Conservation (phyloP, 2,113 vertebrate species). For the Pleuronectes platessa region DNA sequence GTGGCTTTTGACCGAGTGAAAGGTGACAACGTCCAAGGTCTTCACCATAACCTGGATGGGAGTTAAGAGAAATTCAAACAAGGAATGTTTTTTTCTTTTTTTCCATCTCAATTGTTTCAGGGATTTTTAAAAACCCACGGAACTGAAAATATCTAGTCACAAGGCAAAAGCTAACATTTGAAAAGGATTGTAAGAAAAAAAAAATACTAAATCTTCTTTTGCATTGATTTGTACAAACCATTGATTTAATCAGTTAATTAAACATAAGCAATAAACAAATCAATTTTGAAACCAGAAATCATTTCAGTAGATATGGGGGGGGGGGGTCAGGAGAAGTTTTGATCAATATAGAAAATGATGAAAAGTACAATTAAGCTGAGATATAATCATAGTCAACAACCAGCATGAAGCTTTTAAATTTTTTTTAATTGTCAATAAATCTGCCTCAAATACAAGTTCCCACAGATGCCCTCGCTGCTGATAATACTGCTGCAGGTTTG, state of each 20-base stretch:
- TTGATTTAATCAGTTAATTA: not conserved
- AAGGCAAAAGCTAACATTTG: not conserved
- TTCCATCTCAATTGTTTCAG: too few species aligned
- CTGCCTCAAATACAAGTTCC: not conserved
- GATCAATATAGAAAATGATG: not conserved
- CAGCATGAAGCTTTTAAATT: not conserved
- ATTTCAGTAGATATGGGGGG: not conserved
- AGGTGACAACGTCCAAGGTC: too few species aligned
- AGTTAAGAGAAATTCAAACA: too few species aligned
- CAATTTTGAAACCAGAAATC: not conserved
- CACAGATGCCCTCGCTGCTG: not conserved
- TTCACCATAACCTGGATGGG: too few species aligned
- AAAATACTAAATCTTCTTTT: not conserved
- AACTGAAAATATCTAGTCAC: not conserved
- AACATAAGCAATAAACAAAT: not conserved
- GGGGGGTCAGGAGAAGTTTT: not conserved
- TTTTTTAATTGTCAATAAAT: not conserved
- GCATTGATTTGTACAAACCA: not conserved
- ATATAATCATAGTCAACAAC: not conserved
- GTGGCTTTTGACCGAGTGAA: too few species aligned
- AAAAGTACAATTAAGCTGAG: not conserved
- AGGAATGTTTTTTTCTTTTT: too few species aligned
- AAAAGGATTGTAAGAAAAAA: too few species aligned
- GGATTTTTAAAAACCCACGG: too few species aligned
- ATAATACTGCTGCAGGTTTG: not conserved